A percentile compares a stretch with the other conserved stretches of the same genome.
Conservation (phyloP, 2,797 vertebrate species). For the Halcyon chelicuti region DNA sequence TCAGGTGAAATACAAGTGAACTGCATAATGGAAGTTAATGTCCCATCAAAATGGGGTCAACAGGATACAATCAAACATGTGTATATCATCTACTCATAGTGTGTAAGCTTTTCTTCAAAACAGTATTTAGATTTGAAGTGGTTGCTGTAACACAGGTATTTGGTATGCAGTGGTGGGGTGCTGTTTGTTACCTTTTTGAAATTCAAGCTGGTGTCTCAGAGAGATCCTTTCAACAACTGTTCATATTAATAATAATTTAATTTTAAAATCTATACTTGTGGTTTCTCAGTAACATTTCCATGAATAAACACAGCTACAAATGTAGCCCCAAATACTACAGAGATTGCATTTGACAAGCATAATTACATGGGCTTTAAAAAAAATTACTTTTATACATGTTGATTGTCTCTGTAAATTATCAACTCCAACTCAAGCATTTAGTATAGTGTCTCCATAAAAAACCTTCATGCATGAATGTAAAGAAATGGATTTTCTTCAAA, state of each 20-base stretch:
- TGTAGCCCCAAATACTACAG: background rate
- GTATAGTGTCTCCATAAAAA: background rate
- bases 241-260: background rate
- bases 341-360: background rate
- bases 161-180: background rate
- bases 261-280: background rate
- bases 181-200: background rate
- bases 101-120: constrained; percentile 23
- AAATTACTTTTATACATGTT: background rate
- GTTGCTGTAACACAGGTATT: background rate
- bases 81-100: background rate
- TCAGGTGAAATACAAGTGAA: constrained; percentile 66
- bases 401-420: background rate
- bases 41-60: constrained; percentile 64
- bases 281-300: background rate
- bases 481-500: constrained; percentile 28
- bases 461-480: background rate
- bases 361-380: background rate
- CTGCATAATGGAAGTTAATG: constrained; percentile 67
- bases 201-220: background rate
- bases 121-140: background rate
- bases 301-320: background rate
- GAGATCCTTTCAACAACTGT: background rate
- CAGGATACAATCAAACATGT: constrained; percentile 49
- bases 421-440: background rate